phyloP scores from a whole-genome alignment of 2,888 invertebrate species.

The Agapostemon virescens region DNA sequence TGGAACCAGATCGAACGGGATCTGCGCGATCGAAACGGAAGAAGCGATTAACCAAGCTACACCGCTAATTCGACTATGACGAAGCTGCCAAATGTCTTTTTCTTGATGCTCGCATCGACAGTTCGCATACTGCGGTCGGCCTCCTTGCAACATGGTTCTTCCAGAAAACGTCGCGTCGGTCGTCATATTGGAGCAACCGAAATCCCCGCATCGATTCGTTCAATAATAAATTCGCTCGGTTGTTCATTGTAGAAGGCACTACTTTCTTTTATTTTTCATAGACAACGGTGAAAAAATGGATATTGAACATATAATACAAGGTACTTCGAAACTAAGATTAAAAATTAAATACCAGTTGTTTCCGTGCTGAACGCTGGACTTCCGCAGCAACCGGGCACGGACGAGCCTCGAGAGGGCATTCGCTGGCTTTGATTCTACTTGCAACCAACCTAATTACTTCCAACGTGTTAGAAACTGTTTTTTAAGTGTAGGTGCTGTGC shows the following conservation, averaged over 20 bases:
- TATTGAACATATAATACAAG: constrained; percentile 9
- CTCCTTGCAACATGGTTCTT: not conserved
- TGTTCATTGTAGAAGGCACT: constrained; percentile 20
- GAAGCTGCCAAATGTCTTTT: not conserved
- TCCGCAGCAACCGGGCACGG: constrained; percentile 9
- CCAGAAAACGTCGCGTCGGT: not conserved
- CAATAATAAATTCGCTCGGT: constrained; percentile 13
- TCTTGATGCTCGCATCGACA: not conserved
- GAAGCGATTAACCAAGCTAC: not conserved
- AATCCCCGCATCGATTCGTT: not conserved
- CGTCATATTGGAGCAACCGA: not conserved
- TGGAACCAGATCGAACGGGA: not conserved
- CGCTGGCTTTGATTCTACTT: constrained; percentile 32
- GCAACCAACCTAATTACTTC: constrained; percentile 14
- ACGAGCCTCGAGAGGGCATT: not conserved
- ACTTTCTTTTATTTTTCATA: constrained; percentile 13
- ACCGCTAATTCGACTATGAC: not conserved
- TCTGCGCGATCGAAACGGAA: not conserved
- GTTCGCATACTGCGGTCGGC: not conserved
- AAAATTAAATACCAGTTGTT: constrained; percentile 5
- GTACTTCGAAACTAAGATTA: constrained; percentile 14
- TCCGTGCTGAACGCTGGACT: constrained; percentile 6
- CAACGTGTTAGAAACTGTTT: constrained; percentile 6
- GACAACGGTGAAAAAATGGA: constrained; percentile 10
- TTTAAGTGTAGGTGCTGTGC: not conserved